Base-by-base conservation (phyloP, 2,113 vertebrate species). In the Hemiscyllium ocellatum region DNA sequence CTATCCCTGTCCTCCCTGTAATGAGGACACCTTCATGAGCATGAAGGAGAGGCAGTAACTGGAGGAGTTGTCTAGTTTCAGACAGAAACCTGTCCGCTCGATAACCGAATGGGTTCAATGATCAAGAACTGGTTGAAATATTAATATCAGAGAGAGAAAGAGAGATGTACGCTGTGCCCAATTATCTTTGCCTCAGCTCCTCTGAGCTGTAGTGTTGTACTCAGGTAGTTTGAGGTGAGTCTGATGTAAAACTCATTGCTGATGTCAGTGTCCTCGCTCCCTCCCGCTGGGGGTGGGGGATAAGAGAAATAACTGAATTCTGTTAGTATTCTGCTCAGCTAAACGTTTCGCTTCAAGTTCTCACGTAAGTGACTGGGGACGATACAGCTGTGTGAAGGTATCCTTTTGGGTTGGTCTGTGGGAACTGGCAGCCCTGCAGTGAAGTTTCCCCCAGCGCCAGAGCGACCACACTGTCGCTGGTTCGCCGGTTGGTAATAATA, bases 1-100 rank as follows among this genome's bases (percentile, higher is more conserved):
- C 87, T 96, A 95, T 42, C 95, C 96, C 96, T 96, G 90, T 86
- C 96, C 29, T 95, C 83, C 95, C 24, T 4, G 42, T 50, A 33
- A 26, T 47, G 37, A 1, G 19, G 80, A 12, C 17, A 1, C 17
- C 80, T 83, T 5, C 80, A 19, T 7, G 3, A 1, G 17, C 19
- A 20, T 42, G n/a, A 83, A n/a, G n/a, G 12, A 0, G 19, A n/a
- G n/a, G n/a, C 4, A 37, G n/a, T 12, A 80, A 80, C n/a, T 89
- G 50, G 22, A 29, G 3, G 85, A 52, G 42, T 22, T 52, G 47
- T 12, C 26, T 50, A 12, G 42, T 1, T 83, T 2, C n/a, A 42
- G 2, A 80, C 47, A 17, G 20, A 19, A 47, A 47, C 42, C 42
- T 47, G 42, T 47, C 42, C 42, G 42, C 42, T 12, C 4, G 1